Conservation (phyloP, 1,140 invertebrate genomes). For the Drosophila busckii region DNA sequence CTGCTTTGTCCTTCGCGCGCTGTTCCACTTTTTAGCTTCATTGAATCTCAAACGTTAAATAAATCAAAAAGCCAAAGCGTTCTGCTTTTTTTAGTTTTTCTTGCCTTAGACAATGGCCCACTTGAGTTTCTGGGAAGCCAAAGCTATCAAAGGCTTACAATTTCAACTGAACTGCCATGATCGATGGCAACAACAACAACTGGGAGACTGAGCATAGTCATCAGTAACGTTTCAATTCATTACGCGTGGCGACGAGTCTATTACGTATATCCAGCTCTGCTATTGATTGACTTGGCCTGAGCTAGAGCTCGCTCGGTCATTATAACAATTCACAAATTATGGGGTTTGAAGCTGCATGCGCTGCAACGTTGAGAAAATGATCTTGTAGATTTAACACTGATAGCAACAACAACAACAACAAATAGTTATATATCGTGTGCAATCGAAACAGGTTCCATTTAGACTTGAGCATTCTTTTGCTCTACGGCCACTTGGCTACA, state of each 20-base stretch:
- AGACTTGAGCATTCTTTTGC: constrained; percentile 55
- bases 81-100: too few relatives aligned
- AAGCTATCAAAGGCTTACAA: constrained; percentile 11
- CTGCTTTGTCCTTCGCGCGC: too few relatives aligned
- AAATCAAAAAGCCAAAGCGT: constrained; percentile 23
- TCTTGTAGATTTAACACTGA: constrained; percentile 77
- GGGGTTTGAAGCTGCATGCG: constrained; percentile 44
- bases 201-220: constrained; percentile 14
- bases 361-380: constrained; percentile 56
- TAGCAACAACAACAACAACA: constrained; percentile 27
- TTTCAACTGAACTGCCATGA: constrained; percentile 36
- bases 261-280: constrained; percentile 22
- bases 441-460: constrained; percentile 64
- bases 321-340: constrained; percentile 77
- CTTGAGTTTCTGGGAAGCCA: constrained; percentile 31
- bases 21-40: background rate
- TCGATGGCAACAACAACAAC: constrained; percentile 31
- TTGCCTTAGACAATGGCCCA: constrained; percentile 21
- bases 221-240: constrained; percentile 75
- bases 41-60: constrained; percentile 7
- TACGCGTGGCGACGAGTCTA: constrained; percentile 70
- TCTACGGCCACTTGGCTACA: constrained; percentile 38
- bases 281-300: constrained; percentile 19
- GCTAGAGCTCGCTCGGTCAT: constrained; percentile 22
- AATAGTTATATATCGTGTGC: background rate